Conservation (phyloP, 2,797 vertebrate species). For the Aulostomus chinensis region DNA sequence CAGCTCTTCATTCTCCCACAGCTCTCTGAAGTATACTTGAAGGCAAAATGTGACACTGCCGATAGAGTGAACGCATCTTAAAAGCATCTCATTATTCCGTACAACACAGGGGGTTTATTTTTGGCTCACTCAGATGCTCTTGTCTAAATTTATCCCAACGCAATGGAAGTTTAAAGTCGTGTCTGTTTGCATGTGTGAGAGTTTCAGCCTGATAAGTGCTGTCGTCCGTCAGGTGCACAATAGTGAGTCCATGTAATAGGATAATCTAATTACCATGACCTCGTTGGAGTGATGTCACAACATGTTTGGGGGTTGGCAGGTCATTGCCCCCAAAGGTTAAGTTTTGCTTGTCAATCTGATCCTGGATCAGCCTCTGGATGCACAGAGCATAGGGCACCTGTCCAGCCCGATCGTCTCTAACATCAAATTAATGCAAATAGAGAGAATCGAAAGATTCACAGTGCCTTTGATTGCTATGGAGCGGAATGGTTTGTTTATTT, state of each 20-base stretch:
- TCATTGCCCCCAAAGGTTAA: conserved; percentile 41
- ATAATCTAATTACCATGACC: conserved; percentile 78
- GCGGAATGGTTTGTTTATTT: too few species aligned
- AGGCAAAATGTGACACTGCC: conserved; percentile 31
- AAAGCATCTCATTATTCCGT: conserved; percentile 21
- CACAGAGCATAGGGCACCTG: conserved; percentile 32
- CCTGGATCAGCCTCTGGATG: conserved; percentile 40
- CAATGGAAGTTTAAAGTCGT: not conserved
- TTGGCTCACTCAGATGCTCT: conserved; percentile 27
- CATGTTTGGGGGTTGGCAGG: conserved; percentile 68
- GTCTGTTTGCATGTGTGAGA: conserved; percentile 2
- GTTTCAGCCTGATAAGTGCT: conserved; percentile 33
- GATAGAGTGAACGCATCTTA: conserved; percentile 5
- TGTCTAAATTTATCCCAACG: conserved; percentile 52
- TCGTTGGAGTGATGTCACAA: conserved; percentile 71
- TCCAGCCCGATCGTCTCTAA: conserved; percentile 3
- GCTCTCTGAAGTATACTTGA: conserved; percentile 19
- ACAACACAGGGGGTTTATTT: conserved; percentile 50
- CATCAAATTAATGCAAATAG: not conserved
- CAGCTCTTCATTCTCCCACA: conserved; percentile 21
- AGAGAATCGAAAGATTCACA: conserved; percentile 4
- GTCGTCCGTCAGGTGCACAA: conserved; percentile 28
- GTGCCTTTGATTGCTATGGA: too few species aligned
- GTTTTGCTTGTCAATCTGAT: conserved; percentile 59
- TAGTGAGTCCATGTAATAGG: conserved; percentile 36